These are phyloP conservation scores for Dendroctonus valens DNA, from an alignment of 1,140 invertebrate species.

Conservation along the genomic window DNA sequence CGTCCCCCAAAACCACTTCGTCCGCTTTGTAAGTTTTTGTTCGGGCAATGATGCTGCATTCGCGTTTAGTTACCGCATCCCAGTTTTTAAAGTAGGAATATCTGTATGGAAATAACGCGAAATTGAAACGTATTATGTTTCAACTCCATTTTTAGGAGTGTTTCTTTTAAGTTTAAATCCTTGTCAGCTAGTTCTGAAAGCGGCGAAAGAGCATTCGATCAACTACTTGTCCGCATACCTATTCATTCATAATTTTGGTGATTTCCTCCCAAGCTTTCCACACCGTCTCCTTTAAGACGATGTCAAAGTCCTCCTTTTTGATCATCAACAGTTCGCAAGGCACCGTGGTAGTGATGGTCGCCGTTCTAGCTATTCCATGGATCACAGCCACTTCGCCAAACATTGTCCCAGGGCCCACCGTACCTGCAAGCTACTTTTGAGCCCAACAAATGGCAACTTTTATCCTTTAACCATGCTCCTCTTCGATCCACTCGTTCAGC, in stretches of 20 bases:
- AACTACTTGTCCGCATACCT: background rate
- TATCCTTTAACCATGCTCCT: slow-evolving; percentile 30
- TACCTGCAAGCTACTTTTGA: slow-evolving; percentile 36
- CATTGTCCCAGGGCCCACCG: slow-evolving; percentile 54
- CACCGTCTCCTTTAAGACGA: slow-evolving; percentile 57
- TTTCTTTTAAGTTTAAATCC: background rate
- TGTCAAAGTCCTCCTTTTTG: slow-evolving; percentile 56
- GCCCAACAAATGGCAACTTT: background rate
- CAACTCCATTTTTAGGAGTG: background rate
- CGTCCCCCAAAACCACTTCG: slow-evolving; percentile 63
- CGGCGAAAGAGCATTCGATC: too few relatives aligned
- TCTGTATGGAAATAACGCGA: slow-evolving; percentile 38
- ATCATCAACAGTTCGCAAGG: slow-evolving; percentile 42
- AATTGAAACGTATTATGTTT: background rate
- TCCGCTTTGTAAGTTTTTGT: slow-evolving; percentile 57
- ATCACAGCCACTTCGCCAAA: slow-evolving; percentile 65
- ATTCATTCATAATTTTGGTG: slow-evolving; percentile 55
- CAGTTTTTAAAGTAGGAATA: slow-evolving; percentile 66
- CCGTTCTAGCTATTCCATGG: slow-evolving; percentile 57
- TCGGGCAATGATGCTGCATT: slow-evolving; percentile 62
- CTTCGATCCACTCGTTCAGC: slow-evolving; percentile 51
- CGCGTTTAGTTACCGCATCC: slow-evolving; percentile 56
- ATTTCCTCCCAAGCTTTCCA: slow-evolving; percentile 62
- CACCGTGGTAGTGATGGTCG: slow-evolving; percentile 56
- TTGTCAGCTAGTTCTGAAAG: background rate